phyloP scores from a whole-genome alignment of 2,797 vertebrate species.

The Pterois miles region DNA sequence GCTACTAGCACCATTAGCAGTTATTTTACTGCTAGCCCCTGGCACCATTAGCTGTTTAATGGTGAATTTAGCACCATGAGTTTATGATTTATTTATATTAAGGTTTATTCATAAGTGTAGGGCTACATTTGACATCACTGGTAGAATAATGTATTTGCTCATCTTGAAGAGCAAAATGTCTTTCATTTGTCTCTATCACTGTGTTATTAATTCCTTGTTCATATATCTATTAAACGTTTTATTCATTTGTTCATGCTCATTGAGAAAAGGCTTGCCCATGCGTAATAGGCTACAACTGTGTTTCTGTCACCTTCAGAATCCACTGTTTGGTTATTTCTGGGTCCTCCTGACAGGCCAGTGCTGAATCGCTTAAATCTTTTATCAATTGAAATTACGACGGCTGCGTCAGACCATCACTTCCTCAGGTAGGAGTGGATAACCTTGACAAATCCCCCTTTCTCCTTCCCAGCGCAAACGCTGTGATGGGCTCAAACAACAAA shows the following conservation, averaged over 20 bases:
- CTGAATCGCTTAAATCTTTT: constrained; percentile 23
- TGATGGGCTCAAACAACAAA: constrained; percentile 20
- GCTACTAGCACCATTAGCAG: too few relatives aligned
- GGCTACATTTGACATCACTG: not conserved
- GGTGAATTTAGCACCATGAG: too few relatives aligned
- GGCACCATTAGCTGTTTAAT: too few relatives aligned
- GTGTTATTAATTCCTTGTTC: constrained; percentile 4
- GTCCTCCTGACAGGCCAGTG: not conserved
- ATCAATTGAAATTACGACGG: constrained; percentile 54
- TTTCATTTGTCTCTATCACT: not conserved
- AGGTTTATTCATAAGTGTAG: too few relatives aligned
- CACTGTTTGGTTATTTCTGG: not conserved
- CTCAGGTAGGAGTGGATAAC: constrained; percentile 71
- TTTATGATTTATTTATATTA: too few relatives aligned
- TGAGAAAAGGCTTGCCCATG: not conserved
- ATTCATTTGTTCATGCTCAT: constrained; percentile 5
- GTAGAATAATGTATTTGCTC: not conserved
- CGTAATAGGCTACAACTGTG: not conserved
- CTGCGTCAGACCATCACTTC: constrained; percentile 59
- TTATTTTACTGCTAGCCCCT: too few relatives aligned
- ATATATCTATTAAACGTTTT: not conserved
- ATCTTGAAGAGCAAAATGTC: not conserved
- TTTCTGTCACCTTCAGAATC: not conserved
- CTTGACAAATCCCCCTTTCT: constrained; percentile 50
- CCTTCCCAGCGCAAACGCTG: not conserved